phyloP scores from a whole-genome alignment of 2,113 vertebrate genomes.

The Mesocricetus auratus region DNA sequence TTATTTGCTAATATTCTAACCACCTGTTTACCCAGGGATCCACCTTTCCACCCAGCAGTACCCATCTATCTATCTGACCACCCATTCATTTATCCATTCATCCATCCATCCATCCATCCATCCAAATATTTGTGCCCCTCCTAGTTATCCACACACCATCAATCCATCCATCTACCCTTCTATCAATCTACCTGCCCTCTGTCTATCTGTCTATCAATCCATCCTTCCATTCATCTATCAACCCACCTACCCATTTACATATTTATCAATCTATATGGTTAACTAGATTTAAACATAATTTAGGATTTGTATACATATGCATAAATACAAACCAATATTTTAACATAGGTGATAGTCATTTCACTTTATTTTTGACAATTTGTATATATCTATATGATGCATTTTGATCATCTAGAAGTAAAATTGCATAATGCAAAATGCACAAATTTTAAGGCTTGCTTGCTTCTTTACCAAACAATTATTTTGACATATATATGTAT shows the following conservation, averaged over 20 bases:
- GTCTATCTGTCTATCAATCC: not conserved
- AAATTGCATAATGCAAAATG: conserved; percentile 19
- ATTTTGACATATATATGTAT: too few species aligned
- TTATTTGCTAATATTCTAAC: not conserved
- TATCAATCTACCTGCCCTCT: not conserved
- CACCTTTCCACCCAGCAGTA: not conserved
- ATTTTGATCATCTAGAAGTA: not conserved
- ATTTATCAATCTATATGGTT: not conserved
- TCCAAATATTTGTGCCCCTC: not conserved
- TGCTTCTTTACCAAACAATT: not conserved
- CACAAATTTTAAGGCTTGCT: not conserved
- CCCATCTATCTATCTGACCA: not conserved
- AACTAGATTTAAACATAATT: conserved; percentile 27
- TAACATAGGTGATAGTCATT: not conserved
- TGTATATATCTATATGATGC: not conserved
- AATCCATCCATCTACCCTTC: not conserved
- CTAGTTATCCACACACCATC: not conserved
- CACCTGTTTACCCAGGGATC: not conserved
- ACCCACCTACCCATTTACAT: not conserved
- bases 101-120: not conserved
- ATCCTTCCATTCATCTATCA: not conserved
- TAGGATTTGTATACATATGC: not conserved
- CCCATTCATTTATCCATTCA: not conserved
- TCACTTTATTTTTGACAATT: not conserved
- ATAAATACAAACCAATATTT: not conserved